Percentiles rank a stretch among this genome's conserved stretches.
Evolutionary conservation across 2,888 invertebrate genomes (phyloP).

Genomic region (Drosophila pseudotakahashii): DNA sequence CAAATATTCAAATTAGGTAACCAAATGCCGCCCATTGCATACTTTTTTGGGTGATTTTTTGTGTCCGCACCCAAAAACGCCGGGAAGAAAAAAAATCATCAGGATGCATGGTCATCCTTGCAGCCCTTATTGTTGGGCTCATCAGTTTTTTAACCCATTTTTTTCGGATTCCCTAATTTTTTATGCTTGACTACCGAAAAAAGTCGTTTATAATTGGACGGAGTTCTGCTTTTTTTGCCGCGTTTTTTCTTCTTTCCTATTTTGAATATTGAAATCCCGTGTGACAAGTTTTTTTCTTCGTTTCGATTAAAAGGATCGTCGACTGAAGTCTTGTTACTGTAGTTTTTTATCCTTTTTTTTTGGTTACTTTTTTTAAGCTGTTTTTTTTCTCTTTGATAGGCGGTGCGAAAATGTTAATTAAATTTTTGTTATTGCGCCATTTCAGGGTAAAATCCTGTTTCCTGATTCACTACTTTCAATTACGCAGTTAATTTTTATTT

Average conservation of each 20-base stretch:
- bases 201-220: constrained; percentile 76
- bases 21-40: constrained; percentile 63
- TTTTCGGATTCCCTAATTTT: constrained; percentile 60
- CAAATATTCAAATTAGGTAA: constrained; percentile 75
- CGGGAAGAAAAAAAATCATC: constrained; percentile 55
- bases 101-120: constrained; percentile 66
- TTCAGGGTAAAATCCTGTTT: constrained; percentile 43
- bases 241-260: constrained; percentile 50
- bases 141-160: constrained; percentile 65
- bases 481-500: constrained; percentile 55
- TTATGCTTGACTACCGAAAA: constrained; percentile 71
- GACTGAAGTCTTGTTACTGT: constrained; percentile 58
- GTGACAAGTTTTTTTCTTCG: constrained; percentile 71
- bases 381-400: constrained; percentile 28
- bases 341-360: constrained; percentile 50
- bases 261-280: constrained; percentile 56
- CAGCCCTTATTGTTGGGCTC: constrained; percentile 50
- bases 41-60: constrained; percentile 63
- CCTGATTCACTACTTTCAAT: constrained; percentile 32
- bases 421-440: constrained; percentile 66
- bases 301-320: constrained; percentile 40
- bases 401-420: constrained; percentile 67
- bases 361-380: constrained; percentile 20
- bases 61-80: constrained; percentile 25
- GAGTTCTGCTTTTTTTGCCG: constrained; percentile 46